A percentile compares a stretch with the other conserved stretches of the same genome.
Evolutionary conservation across 2,888 invertebrate species (phyloP).

Genomic region (Latheticus oryzae): DNA sequence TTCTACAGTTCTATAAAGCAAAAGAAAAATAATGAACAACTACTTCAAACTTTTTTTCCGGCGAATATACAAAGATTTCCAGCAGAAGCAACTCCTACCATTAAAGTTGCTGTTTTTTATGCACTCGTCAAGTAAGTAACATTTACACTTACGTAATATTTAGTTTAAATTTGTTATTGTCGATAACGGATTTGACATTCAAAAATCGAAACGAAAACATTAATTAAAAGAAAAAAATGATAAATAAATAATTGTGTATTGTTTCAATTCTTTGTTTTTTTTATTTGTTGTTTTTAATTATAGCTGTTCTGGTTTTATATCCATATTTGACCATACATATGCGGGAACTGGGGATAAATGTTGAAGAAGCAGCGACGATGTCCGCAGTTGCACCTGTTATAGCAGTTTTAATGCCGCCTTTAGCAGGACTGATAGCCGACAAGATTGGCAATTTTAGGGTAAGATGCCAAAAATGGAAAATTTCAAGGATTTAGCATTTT

Average conservation of each 20-base stretch:
- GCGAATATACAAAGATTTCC: conserved; percentile 77
- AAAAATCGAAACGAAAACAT: conserved; percentile 83
- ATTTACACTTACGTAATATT: not conserved
- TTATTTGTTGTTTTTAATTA: conserved; percentile 41
- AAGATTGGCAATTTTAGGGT: conserved; percentile 86
- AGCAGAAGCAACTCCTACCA: conserved; percentile 78
- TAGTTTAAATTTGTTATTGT: conserved; percentile 7
- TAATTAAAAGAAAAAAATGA: conserved; percentile 82
- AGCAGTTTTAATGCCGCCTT: conserved; percentile 81
- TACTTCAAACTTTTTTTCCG: conserved; percentile 73
- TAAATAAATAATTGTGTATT: too few species aligned
- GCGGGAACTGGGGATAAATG: conserved; percentile 81
- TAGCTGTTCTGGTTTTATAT: conserved; percentile 80
- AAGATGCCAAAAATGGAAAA: too few species aligned
- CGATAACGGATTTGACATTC: conserved; percentile 74
- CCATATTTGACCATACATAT: conserved; percentile 85
- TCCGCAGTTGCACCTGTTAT: conserved; percentile 81
- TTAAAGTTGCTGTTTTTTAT: conserved; percentile 82
- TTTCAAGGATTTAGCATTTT: conserved; percentile 28
- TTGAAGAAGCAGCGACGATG: conserved; percentile 85
- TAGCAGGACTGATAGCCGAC: conserved; percentile 81
- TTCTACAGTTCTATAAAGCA: conserved; percentile 10
- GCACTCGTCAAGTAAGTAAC: conserved; percentile 80
- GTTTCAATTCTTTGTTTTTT: too few species aligned
- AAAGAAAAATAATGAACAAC: conserved; percentile 70